Conservation (phyloP, 2,888 invertebrate species). For the Agriotes lineatus region DNA sequence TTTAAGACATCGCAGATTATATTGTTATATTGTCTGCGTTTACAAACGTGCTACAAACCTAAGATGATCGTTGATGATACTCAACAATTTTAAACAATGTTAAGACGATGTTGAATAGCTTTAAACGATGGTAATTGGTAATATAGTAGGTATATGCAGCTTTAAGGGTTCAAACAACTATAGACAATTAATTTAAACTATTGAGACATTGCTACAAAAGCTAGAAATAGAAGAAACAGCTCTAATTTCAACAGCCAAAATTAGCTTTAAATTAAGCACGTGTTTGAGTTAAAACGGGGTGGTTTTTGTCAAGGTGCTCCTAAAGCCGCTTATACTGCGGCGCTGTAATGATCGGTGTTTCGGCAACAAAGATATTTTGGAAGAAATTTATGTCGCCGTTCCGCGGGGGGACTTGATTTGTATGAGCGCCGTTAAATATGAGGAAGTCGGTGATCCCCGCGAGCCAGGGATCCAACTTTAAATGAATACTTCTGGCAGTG, state of each 20-base stretch:
- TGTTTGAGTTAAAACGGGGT: conserved; percentile 43
- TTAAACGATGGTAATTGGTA: too few species aligned
- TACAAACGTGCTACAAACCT: too few species aligned
- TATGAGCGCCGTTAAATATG: conserved; percentile 22
- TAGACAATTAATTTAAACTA: too few species aligned
- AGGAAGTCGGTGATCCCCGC: conserved; percentile 17
- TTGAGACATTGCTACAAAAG: too few species aligned
- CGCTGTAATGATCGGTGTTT: conserved; percentile 39
- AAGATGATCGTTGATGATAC: too few species aligned
- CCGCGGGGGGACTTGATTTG: conserved; percentile 24
- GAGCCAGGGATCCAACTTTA: conserved; percentile 17
- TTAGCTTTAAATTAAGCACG: conserved; percentile 41
- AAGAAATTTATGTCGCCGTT: conserved; percentile 24
- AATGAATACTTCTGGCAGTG: conserved; percentile 25
- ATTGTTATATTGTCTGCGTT: too few species aligned
- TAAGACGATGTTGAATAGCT: too few species aligned
- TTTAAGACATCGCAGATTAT: too few species aligned
- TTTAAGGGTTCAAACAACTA: too few species aligned
- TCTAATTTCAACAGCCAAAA: not conserved
- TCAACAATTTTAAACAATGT: too few species aligned
- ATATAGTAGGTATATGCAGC: too few species aligned
- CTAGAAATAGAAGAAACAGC: too few species aligned
- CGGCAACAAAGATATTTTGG: conserved; percentile 25
- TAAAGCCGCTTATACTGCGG: conserved; percentile 33
- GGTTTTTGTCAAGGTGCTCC: conserved; percentile 37